Conservation (phyloP, 2,113 vertebrate genomes). For the Ellobius talpinus region DNA sequence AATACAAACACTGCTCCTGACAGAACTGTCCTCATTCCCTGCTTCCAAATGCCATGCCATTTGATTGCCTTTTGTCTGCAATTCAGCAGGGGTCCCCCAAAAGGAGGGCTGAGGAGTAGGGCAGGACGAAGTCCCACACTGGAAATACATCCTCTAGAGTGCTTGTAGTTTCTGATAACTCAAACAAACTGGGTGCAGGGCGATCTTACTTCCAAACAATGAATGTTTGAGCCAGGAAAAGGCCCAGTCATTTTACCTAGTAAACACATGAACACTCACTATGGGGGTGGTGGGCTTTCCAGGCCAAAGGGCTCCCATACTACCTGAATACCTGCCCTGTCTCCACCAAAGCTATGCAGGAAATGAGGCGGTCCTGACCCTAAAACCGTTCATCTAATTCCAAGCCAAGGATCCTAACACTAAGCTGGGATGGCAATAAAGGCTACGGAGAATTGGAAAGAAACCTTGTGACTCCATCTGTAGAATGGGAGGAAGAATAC, state of each 20-base stretch:
- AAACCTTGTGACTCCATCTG: not conserved
- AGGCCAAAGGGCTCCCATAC: not conserved
- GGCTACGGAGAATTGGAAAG: not conserved
- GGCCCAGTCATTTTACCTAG: not conserved
- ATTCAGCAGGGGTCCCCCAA: not conserved
- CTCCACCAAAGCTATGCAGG: not conserved
- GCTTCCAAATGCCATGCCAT: not conserved
- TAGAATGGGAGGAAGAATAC: not conserved
- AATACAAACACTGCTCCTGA: not conserved
- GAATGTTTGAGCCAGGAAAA: not conserved
- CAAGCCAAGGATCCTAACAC: not conserved
- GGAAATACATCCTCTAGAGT: not conserved
- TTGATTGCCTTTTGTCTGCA: not conserved
- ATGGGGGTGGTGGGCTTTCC: not conserved
- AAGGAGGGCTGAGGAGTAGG: not conserved
- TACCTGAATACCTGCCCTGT: not conserved
- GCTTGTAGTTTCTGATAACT: not conserved
- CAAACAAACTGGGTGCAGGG: not conserved
- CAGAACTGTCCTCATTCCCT: not conserved
- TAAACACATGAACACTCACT: not conserved
- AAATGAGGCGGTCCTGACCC: not conserved
- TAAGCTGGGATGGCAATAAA: not conserved
- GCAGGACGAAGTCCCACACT: not conserved
- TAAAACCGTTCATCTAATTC: not conserved
- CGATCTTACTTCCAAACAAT: constrained; percentile 44